These are phyloP conservation scores for Myotis yumanensis DNA, from an alignment of 2,113 vertebrate species.

Conservation along the genomic window DNA sequence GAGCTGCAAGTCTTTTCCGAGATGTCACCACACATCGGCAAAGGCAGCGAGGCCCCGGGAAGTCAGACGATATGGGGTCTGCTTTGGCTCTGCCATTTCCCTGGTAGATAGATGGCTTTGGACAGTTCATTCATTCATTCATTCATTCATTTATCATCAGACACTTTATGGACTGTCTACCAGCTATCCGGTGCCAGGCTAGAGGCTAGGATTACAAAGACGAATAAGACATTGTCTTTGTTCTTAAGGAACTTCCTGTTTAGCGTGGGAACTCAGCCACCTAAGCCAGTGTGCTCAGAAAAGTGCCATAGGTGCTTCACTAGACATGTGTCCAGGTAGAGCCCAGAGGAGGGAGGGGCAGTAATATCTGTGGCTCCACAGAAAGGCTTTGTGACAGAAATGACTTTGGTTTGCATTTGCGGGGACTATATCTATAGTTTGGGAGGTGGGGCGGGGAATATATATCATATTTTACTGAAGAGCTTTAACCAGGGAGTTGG, in stretches of 20 bases:
- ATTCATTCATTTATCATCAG: neutral
- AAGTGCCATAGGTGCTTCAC: neutral
- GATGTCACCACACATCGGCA: neutral
- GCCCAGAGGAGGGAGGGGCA: neutral
- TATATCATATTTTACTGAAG: neutral
- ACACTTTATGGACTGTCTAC: neutral
- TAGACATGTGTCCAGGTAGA: neutral
- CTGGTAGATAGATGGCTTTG: neutral
- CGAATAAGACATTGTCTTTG: neutral
- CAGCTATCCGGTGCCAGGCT: neutral
- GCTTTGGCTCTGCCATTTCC: neutral
- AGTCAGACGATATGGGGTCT: neutral
- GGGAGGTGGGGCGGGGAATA: neutral
- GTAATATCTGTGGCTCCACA: rapidly evolving
- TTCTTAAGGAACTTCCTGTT: neutral
- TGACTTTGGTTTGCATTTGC: neutral
- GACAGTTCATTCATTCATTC: neutral
- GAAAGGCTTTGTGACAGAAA: neutral
- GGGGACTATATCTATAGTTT: neutral
- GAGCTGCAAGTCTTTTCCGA: neutral
- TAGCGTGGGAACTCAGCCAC: neutral
- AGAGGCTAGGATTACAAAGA: neutral
- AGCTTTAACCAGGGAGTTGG: neutral
- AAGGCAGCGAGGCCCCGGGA: neutral
- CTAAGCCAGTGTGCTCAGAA: neutral